A percentile compares a stretch with the other conserved stretches of the same genome.
Evolutionary conservation across 2,113 vertebrate species (phyloP).

Genomic region (Pithys albifrons): DNA sequence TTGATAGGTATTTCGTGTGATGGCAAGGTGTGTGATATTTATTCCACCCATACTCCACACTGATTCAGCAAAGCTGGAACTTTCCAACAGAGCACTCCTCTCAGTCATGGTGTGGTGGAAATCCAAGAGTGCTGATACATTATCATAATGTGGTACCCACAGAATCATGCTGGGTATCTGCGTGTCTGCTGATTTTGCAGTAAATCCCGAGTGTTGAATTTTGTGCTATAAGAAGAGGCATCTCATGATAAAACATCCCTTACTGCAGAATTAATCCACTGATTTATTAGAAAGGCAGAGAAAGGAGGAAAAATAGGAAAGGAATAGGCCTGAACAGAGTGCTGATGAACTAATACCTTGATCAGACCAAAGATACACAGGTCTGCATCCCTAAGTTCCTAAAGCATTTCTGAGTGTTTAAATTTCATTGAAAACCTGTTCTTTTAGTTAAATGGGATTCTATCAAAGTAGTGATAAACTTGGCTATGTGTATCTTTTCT

Average conservation of each 20-base stretch:
- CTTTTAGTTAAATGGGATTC: neutral
- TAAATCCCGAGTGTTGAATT: neutral
- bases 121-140: neutral
- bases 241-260: neutral
- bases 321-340: neutral
- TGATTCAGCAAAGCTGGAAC: neutral
- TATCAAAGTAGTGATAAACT: neutral
- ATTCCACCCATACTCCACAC: neutral
- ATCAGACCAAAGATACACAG: neutral
- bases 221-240: neutral
- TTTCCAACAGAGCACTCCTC: neutral
- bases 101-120: neutral
- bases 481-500: neutral
- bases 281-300: neutral
- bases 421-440: neutral
- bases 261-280: neutral
- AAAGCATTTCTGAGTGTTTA: neutral
- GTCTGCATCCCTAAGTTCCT: neutral
- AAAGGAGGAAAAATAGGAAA: neutral
- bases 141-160: neutral
- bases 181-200: neutral
- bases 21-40: neutral
- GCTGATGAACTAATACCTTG: neutral
- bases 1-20: neutral
- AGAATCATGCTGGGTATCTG: neutral